Evolutionary conservation across 2,113 vertebrate genomes (phyloP).

Genomic region (Grammomys surdaster): DNA sequence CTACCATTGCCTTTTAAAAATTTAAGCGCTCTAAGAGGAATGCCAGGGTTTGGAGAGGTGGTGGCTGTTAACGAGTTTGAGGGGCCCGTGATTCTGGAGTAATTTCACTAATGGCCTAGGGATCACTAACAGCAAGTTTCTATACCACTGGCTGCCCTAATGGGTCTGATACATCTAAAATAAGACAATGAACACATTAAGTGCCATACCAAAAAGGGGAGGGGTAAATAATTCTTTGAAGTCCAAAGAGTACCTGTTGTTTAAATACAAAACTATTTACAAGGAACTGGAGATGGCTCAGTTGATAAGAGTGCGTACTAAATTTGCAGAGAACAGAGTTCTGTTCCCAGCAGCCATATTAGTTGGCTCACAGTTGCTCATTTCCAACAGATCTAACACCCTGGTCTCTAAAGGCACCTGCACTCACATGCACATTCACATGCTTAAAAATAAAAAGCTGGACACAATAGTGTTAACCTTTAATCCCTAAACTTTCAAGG

Average conservation of each 20-base stretch:
- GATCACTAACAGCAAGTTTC: conserved; percentile 58
- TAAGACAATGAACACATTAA: not conserved
- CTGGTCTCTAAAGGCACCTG: not conserved
- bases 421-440: not conserved
- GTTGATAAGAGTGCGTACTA: not conserved
- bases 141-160: conserved; percentile 12
- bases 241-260: not conserved
- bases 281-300: not conserved
- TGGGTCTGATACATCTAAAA: conserved; percentile 36
- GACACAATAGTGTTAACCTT: not conserved
- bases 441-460: not conserved
- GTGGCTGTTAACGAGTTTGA: conserved; percentile 27
- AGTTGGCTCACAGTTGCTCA: not conserved
- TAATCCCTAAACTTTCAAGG: not conserved
- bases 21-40: not conserved
- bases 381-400: not conserved
- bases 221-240: not conserved
- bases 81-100: conserved; percentile 44
- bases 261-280: conserved; percentile 51
- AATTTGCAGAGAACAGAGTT: not conserved
- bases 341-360: not conserved
- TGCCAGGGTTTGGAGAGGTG: conserved; percentile 19
- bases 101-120: conserved; percentile 46
- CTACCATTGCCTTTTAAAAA: conserved; percentile 48
- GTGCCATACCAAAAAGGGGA: not conserved